phyloP scores from a whole-genome alignment of 2,888 invertebrate species.

The Drosophila falleni region DNA sequence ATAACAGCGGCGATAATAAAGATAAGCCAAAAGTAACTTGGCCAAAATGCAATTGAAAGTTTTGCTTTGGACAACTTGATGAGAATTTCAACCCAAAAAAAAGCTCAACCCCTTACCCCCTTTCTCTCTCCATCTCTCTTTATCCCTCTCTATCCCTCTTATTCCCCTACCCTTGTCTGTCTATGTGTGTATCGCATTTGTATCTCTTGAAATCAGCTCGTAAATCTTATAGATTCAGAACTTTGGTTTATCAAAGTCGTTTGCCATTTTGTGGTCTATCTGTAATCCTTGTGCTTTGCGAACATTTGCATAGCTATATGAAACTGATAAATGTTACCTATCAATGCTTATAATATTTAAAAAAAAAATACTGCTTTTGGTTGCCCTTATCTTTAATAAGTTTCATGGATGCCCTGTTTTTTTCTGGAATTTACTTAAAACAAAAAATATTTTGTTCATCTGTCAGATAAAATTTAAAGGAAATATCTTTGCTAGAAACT shows the following conservation, averaged over 20 bases:
- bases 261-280: constrained; percentile 51
- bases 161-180: neutral
- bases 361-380: too few species aligned
- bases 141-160: too few species aligned
- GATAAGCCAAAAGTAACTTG: constrained; percentile 71
- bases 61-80: constrained; percentile 53
- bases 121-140: neutral
- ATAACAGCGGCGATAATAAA: constrained; percentile 73
- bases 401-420: too few species aligned
- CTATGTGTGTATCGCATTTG: constrained; percentile 18
- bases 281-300: constrained; percentile 55
- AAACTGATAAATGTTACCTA: neutral
- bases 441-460: too few species aligned
- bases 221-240: constrained; percentile 61
- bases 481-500: too few species aligned
- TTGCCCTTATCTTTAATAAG: too few species aligned
- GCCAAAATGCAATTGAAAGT: constrained; percentile 72
- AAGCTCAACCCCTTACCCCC: neutral
- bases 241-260: constrained; percentile 38
- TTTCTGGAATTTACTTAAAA: too few species aligned
- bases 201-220: constrained; percentile 52
- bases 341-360: neutral
- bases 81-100: constrained; percentile 19
- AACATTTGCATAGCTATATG: constrained; percentile 3
- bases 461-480: too few species aligned